Evolutionary conservation across 2,888 invertebrate genomes (phyloP), one percentile per base, ranked within the genome.

Genomic region (Amitus sp.): DNA sequence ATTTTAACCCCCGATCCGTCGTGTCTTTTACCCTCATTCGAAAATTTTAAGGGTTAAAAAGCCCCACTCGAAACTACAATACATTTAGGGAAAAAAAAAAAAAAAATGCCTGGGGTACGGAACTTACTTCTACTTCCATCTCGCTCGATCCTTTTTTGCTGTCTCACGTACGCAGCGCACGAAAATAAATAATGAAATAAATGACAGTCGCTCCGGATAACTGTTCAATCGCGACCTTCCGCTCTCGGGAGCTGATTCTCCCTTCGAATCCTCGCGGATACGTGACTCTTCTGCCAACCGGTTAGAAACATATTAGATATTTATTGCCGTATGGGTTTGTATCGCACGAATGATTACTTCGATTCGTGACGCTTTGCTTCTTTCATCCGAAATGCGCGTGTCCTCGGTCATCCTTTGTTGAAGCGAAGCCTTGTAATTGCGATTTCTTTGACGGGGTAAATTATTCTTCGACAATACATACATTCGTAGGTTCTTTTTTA

Each of bases 21-120:
- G 62, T 68, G 67, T 66, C 70, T 68, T 60, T 54, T 70, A 72
- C 80, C 80, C 80, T 74, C 71, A 68, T 69, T 58, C 67, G 65
- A 70, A 74, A 76, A 73, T 81, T 75, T 81, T 78, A 78, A 79
- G 78, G 80, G 82, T 79, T 82, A 74, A 80, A 78, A 79, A 81
- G 77, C 81, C 75, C 75, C 79, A 81, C 82, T 80, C 80, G 79
- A 82, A 74, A 77, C 76, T 73, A 78, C 80, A 78, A 80, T 77
- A 67, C 74, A 69, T 72, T 67, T 62, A 64, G 64, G 51, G 33
- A 66, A 58, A 63, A 55, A 67, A 60, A 65, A 60, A 30, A 66
- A 58, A 63, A 55, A 67, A 60, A 65, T 58, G 56, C 58, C 49
- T 52, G 19, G 34, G 20, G 47, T 46, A 28, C 28, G 20, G 30